A percentile compares a stretch with the other conserved stretches of the same genome.
Evolutionary conservation across 1,140 invertebrate species (phyloP).

Genomic region (Cherax quadricarinatus): DNA sequence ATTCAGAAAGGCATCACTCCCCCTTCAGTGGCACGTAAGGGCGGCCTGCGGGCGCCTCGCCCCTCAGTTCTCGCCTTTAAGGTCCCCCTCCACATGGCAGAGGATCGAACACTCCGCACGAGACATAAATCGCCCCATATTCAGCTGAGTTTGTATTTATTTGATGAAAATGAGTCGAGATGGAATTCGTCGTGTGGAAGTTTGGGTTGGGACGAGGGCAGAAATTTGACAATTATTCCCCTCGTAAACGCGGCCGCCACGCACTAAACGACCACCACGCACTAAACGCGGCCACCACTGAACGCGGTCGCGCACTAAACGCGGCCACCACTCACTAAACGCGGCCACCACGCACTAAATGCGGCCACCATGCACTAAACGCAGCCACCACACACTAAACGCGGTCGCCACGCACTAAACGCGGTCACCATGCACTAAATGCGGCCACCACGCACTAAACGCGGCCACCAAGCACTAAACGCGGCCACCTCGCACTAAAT

Average conservation of each 20-base stretch:
- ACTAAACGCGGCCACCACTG: not conserved
- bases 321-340: too few species aligned
- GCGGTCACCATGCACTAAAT: not conserved
- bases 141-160: conserved; percentile 7
- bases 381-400: not conserved
- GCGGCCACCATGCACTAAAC: not conserved
- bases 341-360: too few species aligned
- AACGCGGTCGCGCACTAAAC: not conserved
- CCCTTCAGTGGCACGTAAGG: not conserved
- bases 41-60: not conserved
- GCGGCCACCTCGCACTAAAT: too few species aligned
- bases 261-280: not conserved
- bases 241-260: not conserved
- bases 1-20: not conserved
- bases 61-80: not conserved
- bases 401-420: not conserved
- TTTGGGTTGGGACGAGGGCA: not conserved
- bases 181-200: not conserved
- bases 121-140: conserved; percentile 14
- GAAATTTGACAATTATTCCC: not conserved
- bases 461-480: not conserved
- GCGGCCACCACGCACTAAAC: not conserved
- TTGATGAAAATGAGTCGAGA: conserved; percentile 17
- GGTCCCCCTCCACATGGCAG: not conserved
- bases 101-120: not conserved